These are phyloP conservation scores for Rhagonycha lutea DNA, from an alignment of 2,888 invertebrate species.

Conservation along the genomic window DNA sequence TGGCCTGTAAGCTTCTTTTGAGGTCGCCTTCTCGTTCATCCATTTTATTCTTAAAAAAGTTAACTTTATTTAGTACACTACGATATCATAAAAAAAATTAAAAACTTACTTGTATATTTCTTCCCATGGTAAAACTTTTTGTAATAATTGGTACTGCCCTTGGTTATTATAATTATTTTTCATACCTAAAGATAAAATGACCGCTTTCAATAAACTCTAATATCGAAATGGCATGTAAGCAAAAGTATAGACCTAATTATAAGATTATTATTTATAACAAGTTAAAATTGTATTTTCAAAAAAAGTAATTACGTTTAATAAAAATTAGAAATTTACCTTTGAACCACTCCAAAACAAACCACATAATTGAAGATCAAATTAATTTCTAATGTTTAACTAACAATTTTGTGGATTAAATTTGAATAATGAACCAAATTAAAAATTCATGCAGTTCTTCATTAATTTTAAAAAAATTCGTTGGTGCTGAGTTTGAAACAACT, in stretches of 20 bases:
- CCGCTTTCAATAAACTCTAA: background rate
- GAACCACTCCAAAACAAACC: background rate
- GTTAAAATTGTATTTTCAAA: background rate
- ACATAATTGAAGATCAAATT: background rate
- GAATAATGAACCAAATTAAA: background rate
- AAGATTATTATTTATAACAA: background rate
- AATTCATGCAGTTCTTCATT: background rate
- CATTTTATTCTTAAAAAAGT: slow-evolving; percentile 60
- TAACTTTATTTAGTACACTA: background rate
- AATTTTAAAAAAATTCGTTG: background rate
- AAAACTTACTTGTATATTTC: slow-evolving; percentile 44
- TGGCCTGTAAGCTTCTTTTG: slow-evolving; percentile 82
- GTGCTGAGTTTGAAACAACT: background rate
- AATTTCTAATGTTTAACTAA: background rate
- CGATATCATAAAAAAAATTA: background rate
- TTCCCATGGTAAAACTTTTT: slow-evolving; percentile 42
- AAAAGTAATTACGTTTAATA: background rate
- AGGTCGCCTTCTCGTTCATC: slow-evolving; percentile 78
- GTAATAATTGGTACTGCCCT: slow-evolving; percentile 40
- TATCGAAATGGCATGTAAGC: background rate
- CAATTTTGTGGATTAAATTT: background rate
- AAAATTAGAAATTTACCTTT: background rate
- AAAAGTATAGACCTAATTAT: background rate
- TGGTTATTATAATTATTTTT: slow-evolving; percentile 45
- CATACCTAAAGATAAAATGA: slow-evolving; percentile 44